These are phyloP conservation scores for Myotis brandtii DNA, from an alignment of 2,113 vertebrate genomes.

Conservation along the genomic window DNA sequence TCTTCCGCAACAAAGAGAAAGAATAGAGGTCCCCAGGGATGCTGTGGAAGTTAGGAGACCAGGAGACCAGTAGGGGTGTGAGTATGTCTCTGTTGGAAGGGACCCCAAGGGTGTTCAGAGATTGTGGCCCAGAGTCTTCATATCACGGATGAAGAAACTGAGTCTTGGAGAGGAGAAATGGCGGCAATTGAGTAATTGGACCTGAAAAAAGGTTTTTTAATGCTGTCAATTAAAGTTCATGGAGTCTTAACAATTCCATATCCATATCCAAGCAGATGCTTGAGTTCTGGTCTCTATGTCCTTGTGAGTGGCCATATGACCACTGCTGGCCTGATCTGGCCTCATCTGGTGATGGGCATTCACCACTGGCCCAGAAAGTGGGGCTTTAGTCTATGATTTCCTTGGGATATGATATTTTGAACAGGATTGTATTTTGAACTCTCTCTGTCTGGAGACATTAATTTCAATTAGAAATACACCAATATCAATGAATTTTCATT, in stretches of 20 bases:
- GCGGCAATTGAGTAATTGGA: background rate
- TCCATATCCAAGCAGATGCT: background rate
- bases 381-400: background rate
- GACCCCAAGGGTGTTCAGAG: background rate
- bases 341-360: background rate
- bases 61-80: background rate
- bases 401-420: background rate
- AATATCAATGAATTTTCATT: slow-evolving; percentile 15
- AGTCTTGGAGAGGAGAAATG: background rate
- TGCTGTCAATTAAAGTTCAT: slow-evolving; percentile 23
- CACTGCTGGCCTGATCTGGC: background rate
- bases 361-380: background rate
- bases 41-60: background rate
- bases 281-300: slow-evolving; percentile 23
- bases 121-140: slow-evolving; percentile 14
- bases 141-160: background rate
- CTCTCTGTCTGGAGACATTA: background rate
- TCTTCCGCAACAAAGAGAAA: slow-evolving; percentile 27
- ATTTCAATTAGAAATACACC: slow-evolving; percentile 38
- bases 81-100: background rate
- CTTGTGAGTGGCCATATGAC: background rate
- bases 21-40: background rate
- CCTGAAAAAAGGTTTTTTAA: slow-evolving; percentile 18
- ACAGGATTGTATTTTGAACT: background rate
- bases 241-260: background rate